Evolutionary conservation across 2,888 invertebrate genomes (phyloP), one percentile per base, ranked within the genome.

Genomic region (Patella ulyssiponensis): DNA sequence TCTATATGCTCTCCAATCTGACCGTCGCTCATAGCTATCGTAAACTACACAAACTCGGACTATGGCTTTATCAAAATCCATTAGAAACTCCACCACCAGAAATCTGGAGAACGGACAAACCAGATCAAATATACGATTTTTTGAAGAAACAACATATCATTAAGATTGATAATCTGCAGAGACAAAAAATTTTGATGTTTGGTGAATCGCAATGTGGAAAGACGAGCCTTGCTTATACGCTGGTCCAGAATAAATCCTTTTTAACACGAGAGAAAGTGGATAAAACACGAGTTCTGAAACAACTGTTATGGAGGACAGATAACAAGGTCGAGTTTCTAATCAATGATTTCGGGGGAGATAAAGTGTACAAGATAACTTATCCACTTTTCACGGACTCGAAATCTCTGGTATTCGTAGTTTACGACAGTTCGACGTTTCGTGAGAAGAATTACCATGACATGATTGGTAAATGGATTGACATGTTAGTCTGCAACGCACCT

Each of bases 61-160:
- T 91, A 72, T 91, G 91, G 91, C 82, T 91, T 71, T 88, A 91
- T 82, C 87, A 87, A 75, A 91, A 91, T 77, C 91, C 91, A 12
- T 82, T 91, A 52, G 88, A 82, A 51, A 85, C 86, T 69, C 91
- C 91, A 15, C 91, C 91, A 52, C 87, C 87, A 70, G 86, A 89
- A 69, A 83, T 91, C 5, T 91, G 91, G 91, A 88, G 89, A 76
- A 90, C 90, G 1, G 88, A 88, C 23, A 83, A 88, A 52, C 87
- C 90, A 9, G 83, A 87, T 33, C 85, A 87, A 71, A 90, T 91
- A 70, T 91, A 87, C 82, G 85, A 86, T 44, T 90, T 90, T 79
- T 84, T 91, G 56, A 88, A 86, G 78, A 87, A 86, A 74, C 82
- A 88, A 69, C 86, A 88, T 58, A 90, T 90, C 69, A 88, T 86